phyloP scores from a whole-genome alignment of 1,140 invertebrate genomes.

The Mercenaria mercenaria region DNA sequence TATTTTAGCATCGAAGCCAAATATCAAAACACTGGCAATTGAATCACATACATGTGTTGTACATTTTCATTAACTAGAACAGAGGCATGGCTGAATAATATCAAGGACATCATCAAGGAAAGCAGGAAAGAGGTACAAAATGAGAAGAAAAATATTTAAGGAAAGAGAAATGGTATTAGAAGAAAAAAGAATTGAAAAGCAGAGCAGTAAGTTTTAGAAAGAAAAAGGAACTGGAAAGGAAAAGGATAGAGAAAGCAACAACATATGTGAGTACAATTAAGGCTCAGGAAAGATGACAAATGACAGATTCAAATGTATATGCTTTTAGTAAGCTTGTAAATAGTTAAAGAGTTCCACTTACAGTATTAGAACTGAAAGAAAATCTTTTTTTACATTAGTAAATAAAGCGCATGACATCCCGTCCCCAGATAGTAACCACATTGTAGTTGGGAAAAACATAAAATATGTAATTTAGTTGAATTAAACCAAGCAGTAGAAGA shows the following conservation, averaged over 20 bases:
- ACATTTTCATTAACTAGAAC: slow-evolving; percentile 35
- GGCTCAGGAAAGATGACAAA: slow-evolving; percentile 46
- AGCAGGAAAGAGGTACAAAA: slow-evolving; percentile 13
- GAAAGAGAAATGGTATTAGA: neutral
- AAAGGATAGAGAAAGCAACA: slow-evolving; percentile 21
- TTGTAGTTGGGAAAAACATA: slow-evolving; percentile 36
- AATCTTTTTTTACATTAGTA: slow-evolving; percentile 10
- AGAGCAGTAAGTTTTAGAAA: neutral
- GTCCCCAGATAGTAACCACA: neutral
- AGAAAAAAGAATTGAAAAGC: neutral
- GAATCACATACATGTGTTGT: slow-evolving; percentile 41
- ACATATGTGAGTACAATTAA: slow-evolving; percentile 30
- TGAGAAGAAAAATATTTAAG: slow-evolving; percentile 11
- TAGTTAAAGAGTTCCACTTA: neutral
- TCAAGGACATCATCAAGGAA: neutral
- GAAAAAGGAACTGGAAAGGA: slow-evolving; percentile 12
- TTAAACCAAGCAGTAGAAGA: neutral
- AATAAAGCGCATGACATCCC: neutral
- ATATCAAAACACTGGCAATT: slow-evolving; percentile 21
- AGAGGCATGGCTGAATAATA: neutral
- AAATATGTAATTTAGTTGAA: neutral
- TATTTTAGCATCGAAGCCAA: slow-evolving; percentile 28
- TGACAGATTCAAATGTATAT: neutral
- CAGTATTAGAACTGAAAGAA: slow-evolving; percentile 20
- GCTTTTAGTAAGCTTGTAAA: slow-evolving; percentile 1